A percentile compares a stretch with the other conserved stretches of the same genome.
phyloP scores from a whole-genome alignment of 1,140 invertebrate species.

The Onthophagus taurus region DNA sequence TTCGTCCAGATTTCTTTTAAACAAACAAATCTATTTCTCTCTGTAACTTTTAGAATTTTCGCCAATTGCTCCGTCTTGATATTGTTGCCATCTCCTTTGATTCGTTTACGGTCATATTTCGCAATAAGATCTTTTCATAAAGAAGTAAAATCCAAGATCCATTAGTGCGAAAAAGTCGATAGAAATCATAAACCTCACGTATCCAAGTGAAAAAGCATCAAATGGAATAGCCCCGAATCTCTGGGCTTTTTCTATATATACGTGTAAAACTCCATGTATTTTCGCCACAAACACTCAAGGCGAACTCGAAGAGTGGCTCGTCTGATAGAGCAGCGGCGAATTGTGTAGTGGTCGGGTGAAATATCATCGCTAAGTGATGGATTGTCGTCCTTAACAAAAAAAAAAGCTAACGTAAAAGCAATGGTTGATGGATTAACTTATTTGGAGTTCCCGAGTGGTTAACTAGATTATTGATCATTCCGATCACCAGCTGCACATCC shows the following conservation, averaged over 20 bases:
- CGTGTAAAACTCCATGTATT: too few species aligned
- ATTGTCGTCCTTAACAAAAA: conserved; percentile 4
- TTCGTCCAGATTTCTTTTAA: too few species aligned
- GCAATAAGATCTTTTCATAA: not conserved
- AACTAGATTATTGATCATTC: conserved; percentile 2
- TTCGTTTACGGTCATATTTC: not conserved
- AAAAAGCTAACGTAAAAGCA: conserved; percentile 2
- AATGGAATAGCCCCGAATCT: too few species aligned
- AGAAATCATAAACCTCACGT: not conserved
- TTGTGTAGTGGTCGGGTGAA: conserved; percentile 7
- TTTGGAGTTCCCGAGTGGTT: not conserved
- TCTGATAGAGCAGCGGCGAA: too few species aligned
- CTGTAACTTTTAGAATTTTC: too few species aligned
- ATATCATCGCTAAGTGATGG: conserved; percentile 15
- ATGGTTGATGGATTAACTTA: conserved; percentile 1
- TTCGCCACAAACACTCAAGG: too few species aligned
- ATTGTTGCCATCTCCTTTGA: not conserved
- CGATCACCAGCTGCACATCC: not conserved
- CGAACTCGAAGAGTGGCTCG: too few species aligned
- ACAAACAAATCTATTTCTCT: too few species aligned
- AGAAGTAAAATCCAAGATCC: not conserved
- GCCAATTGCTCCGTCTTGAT: not conserved
- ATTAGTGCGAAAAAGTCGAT: not conserved
- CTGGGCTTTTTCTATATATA: too few species aligned
- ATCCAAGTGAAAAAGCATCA: not conserved